Evolutionary conservation across 2,113 vertebrate genomes (phyloP), one percentile per base, ranked within the genome.

Genomic region (Paralichthys olivaceus): DNA sequence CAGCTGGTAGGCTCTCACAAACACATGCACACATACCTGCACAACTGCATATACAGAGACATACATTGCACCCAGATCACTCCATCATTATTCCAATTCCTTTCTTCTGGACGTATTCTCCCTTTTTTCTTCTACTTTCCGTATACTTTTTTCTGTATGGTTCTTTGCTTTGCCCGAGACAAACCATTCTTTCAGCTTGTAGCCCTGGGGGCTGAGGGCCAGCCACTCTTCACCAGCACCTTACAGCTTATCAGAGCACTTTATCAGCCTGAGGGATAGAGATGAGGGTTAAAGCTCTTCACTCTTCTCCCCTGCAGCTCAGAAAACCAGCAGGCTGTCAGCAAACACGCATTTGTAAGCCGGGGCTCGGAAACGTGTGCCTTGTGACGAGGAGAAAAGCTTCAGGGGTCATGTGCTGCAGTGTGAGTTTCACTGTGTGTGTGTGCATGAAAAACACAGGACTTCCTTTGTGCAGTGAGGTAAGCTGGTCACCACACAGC

Each of bases 181-280:
- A 96, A 95, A 89, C 90, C 89, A 75, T 79, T 90, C 93, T 95
- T 96, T 97, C 93, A 96, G 94, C 95, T 94, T 94, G 91, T 79
- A 90, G 87, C 83, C 61, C 87, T 92, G 91, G 87, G 89, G 92
- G 88, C 92, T 93, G 93, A 94, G 94, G 89, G 92, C 91, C 91
- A 79, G 90, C 90, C 85, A 75, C 89, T 90, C 88, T 94, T 94
- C 91, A 93, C 93, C 95, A 94, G 90, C 87, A 90, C 75, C 84
- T 89, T 62, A 84, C 83, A 84, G 93, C 96, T 98, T 98, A 98
- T 98, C 97, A 93, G 92, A 96, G 96, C 96, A 97, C 98, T 98
- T 96, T 98, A 97, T 98, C 97, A 93, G 95, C 93, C 90, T 86
- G 78, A 84, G 93, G 94, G 91, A 93, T 95, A 93, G 94, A 95